These are phyloP conservation scores for Oxyura jamaicensis DNA, from an alignment of 2,113 vertebrate genomes.

Conservation along the genomic window DNA sequence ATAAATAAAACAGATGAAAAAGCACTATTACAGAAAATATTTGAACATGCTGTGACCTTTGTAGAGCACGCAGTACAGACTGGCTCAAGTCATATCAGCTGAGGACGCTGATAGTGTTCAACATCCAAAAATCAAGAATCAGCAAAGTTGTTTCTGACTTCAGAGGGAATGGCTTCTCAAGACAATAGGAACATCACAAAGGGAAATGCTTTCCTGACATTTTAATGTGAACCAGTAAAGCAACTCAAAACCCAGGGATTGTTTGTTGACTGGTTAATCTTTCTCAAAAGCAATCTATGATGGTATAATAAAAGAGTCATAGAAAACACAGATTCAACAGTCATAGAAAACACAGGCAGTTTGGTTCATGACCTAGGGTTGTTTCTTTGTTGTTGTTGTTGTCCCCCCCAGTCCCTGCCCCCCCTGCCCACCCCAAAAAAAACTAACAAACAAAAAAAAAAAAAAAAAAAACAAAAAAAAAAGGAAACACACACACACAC, in stretches of 20 bases:
- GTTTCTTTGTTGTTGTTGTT: no score
- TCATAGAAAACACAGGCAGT: slow-evolving; percentile 9
- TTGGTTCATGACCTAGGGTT: not conserved
- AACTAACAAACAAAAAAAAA: no score
- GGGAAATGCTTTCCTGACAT: not conserved
- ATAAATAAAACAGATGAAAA: not conserved
- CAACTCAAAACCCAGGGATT: not conserved
- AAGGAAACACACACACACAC: no score
- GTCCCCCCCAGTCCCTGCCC: not conserved
- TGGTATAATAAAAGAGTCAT: slow-evolving; percentile 5
- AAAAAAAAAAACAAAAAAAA: no score
- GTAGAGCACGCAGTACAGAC: not conserved
- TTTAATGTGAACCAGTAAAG: slow-evolving; percentile 21
- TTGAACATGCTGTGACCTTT: slow-evolving; percentile 12
- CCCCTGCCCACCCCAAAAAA: no score
- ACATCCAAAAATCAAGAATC: not conserved
- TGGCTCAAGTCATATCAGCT: not conserved
- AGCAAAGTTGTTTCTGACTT: not conserved
- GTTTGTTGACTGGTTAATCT: slow-evolving; percentile 46
- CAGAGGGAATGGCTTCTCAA: not conserved
- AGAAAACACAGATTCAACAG: slow-evolving; percentile 6
- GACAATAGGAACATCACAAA: not conserved
- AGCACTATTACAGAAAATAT: not conserved
- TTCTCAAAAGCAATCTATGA: slow-evolving; percentile 29
- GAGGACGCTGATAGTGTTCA: not conserved